Percentiles rank a stretch among this genome's conserved stretches.
These are phyloP conservation scores for Drosophila ambigua DNA, from an alignment of 1,140 invertebrate genomes.

Conservation along the genomic window DNA sequence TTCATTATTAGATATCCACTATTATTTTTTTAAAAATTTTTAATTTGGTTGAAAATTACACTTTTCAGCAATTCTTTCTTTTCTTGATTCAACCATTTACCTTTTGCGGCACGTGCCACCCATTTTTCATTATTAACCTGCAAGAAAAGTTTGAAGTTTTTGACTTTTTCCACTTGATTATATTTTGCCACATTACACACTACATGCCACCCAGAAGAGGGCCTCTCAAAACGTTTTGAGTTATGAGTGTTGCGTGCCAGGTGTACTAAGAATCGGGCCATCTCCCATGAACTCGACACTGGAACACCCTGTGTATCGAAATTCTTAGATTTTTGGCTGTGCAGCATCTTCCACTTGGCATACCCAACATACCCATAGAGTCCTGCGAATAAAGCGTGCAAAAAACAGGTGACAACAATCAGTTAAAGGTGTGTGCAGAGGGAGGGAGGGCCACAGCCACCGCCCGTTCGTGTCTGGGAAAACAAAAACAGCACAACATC, in stretches of 20 bases:
- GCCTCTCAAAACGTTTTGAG: slow-evolving; percentile 58
- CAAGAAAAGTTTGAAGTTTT: slow-evolving; percentile 48
- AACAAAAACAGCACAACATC: slow-evolving; percentile 62
- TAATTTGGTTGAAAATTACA: not conserved
- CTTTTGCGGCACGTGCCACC: slow-evolving; percentile 43
- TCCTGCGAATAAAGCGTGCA: slow-evolving; percentile 22
- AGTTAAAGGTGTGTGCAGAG: slow-evolving; percentile 25
- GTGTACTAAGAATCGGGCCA: slow-evolving; percentile 55
- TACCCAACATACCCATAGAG: not conserved
- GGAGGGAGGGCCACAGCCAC: not conserved
- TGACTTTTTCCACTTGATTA: slow-evolving; percentile 53
- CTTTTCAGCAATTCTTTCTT: not conserved
- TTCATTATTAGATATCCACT: too few relatives aligned
- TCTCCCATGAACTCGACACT: not conserved
- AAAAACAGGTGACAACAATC: slow-evolving; percentile 78
- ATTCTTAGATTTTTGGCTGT: not conserved
- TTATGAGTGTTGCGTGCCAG: slow-evolving; percentile 76
- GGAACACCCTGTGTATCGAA: slow-evolving; percentile 3
- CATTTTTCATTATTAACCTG: slow-evolving; percentile 64
- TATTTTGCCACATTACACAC: slow-evolving; percentile 52
- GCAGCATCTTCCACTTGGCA: not conserved
- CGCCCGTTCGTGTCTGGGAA: slow-evolving; percentile 43
- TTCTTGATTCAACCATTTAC: not conserved
- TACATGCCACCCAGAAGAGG: slow-evolving; percentile 22
- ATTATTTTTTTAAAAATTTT: not conserved